Evolutionary conservation across 2,113 vertebrate species (phyloP), one percentile per base, ranked within the genome.

Genomic region (Tichodroma muraria): DNA sequence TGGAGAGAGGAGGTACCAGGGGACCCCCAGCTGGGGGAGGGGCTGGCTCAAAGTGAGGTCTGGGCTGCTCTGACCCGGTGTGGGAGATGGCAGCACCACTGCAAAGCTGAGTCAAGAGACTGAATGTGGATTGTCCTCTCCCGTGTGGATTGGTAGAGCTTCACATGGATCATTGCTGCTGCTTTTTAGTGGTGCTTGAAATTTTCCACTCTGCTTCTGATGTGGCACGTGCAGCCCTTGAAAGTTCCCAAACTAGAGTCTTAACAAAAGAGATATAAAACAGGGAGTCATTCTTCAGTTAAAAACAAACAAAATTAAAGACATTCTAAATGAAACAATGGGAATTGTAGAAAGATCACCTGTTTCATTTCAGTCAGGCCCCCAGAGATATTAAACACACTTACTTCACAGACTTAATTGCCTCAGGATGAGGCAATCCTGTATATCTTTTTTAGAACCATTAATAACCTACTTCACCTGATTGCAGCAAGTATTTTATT

Each of bases 391-490:
- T 97, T 96, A 97, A 97, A 97, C 91, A 97, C 95, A 96, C 90
- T 98, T 97, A 97, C 94, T 97, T 96, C 91, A 82, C 96, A 97
- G 96, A 89, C 95, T 97, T 98, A 98, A 98, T 98, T 98, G 97
- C 94, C 97, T 97, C 97, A 97, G 97, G 97, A 98, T 98, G 97
- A 98, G 96, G 98, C 97, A 98, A 97, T 98, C 96, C 97, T 96
- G 94, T 97, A 97, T 97, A 95, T 98, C 97, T 98, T 97, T 96
- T 97, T 98, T 97, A 98, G 97, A 97, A 97, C 97, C 98, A 98
- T 98, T 98, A 98, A 98, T 98, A 97, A 98, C 96, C 97, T 98
- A 98, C 97, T 98, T 98, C 97, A 98, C 98, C 97, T 98, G 98
- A 98, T 98, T 98, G 98, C 97, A 96, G 96, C 82, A 94, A 98